Evolutionary conservation across 2,113 vertebrate genomes (phyloP), one percentile per base, ranked within the genome.

Genomic region (Brachyhypopomus occidentalis): DNA sequence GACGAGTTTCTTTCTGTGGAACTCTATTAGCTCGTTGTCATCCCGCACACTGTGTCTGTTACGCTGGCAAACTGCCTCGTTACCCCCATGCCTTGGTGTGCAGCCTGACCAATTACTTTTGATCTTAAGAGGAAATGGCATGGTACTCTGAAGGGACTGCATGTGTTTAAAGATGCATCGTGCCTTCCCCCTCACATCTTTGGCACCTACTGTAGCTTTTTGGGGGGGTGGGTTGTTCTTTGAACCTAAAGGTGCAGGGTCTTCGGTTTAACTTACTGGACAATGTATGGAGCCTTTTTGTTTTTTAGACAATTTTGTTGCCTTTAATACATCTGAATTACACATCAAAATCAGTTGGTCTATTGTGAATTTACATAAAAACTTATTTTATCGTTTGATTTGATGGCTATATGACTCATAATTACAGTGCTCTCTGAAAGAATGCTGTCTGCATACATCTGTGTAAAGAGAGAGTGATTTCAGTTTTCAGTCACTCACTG

Each of bases 111-210:
- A 98, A 94, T 92, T 94, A 92, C 94, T 92, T 94, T 93, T 98
- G 96, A 98, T 94, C 91, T 91, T 97, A 94, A 98, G 93, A 95
- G 94, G 95, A 98, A 94, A 86, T 96, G 97, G 94, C 96, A 97
- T 96, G 93, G 91, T 92, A 91, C 91, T 93, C 88, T 89, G 93
- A 91, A 93, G 93, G 95, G 95, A 95, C 93, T 95, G 95, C 94
- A 96, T 95, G 94, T 91, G 95, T 97, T 96, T 95, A 93, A 96
- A 94, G 92, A 94, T 93, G 91, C 92, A 93, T 92, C 91, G 89
- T 91, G 90, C 88, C 89, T 91, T 91, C 90, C 90, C 87, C 89
- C 88, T 92, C 74, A 81, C 90, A 92, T 92, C 79, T 93, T 91
- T 89, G 84, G 84, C 79, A 41, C 77, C 84, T 77, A n/a, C n/a